A percentile compares a stretch with the other conserved stretches of the same genome.
Conservation (phyloP, 2,113 vertebrate species). For the Malurus cyaneus region DNA sequence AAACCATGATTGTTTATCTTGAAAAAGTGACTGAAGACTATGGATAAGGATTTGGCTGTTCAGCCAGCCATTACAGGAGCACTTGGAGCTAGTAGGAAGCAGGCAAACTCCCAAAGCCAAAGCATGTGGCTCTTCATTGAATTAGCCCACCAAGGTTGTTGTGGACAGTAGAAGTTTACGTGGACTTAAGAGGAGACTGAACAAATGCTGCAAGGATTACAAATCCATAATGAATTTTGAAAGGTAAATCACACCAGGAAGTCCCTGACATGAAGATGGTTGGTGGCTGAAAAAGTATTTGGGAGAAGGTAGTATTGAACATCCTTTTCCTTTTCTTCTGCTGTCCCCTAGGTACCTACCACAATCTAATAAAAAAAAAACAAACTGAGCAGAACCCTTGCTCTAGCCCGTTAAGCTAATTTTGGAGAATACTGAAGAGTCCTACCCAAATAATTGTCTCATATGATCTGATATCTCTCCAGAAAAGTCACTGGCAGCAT, state of each 20-base stretch:
- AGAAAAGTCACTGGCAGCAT: background rate
- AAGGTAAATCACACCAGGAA: background rate
- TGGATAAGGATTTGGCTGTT: background rate
- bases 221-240: background rate
- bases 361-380: background rate
- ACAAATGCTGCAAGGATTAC: background rate
- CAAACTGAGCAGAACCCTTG: background rate
- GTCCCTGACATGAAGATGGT: background rate
- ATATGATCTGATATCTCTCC: background rate
- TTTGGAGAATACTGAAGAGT: background rate
- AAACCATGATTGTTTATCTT: background rate
- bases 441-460: background rate
- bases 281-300: background rate
- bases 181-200: background rate
- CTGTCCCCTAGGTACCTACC: background rate
- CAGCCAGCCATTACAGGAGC: background rate
- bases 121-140: background rate
- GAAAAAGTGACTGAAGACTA: background rate
- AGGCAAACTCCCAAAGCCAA: background rate
- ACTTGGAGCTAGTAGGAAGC: background rate
- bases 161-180: background rate
- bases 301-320: background rate
- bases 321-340: background rate
- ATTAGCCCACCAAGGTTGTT: background rate
- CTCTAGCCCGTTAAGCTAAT: background rate